Evolutionary conservation across 2,888 invertebrate genomes (phyloP).

Genomic region (Lochmaea capreae): DNA sequence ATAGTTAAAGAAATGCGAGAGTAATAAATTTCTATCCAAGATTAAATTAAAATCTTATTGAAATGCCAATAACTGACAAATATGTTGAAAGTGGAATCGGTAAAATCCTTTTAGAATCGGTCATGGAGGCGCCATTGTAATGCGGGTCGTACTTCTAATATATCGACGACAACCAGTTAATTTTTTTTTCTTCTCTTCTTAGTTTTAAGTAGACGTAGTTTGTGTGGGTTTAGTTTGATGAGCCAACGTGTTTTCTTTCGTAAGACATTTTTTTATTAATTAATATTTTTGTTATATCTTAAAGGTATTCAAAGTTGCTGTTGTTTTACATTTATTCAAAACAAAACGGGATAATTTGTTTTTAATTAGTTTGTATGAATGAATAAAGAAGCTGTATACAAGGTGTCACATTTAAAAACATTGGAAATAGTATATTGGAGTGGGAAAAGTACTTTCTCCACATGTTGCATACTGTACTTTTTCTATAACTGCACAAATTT

Average conservation of each 20-base stretch:
- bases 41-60: too few species aligned
- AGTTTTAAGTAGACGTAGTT: background rate
- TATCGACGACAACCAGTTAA: background rate
- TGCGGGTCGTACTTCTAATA: background rate
- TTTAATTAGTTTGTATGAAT: background rate
- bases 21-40: too few species aligned
- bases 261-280: slow-evolving; percentile 1
- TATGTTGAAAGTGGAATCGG: too few species aligned
- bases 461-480: too few species aligned
- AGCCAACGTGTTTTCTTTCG: slow-evolving; percentile 2
- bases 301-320: background rate
- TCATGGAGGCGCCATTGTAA: background rate
- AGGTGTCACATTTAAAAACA: too few species aligned
- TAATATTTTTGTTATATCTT: background rate
- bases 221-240: slow-evolving; percentile 10
- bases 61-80: too few species aligned
- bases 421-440: too few species aligned
- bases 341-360: background rate
- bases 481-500: too few species aligned
- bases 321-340: background rate
- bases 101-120: background rate
- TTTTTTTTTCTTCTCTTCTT: background rate
- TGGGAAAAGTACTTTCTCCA: too few species aligned
- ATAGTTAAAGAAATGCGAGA: too few species aligned
- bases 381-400: too few species aligned